Base-by-base conservation (phyloP, 2,888 invertebrate genomes). In the Ornithoptera priamus region DNA sequence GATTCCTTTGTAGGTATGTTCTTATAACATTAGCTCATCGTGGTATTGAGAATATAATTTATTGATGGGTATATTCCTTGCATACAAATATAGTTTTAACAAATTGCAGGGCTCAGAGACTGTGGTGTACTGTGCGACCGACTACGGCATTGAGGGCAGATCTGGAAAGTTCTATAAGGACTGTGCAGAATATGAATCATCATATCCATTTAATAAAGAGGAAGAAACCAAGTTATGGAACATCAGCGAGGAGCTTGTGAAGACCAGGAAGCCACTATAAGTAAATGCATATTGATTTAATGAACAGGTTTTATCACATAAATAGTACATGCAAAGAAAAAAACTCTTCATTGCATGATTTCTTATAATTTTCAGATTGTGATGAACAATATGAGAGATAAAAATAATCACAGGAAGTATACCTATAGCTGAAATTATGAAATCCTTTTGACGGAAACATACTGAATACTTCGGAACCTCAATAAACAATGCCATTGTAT, bases 151-250 rank as follows among this genome's bases (percentile, higher is more conserved):
- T 69, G 92, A 93, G 68, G 93, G 94, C 0, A 94, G 95, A 78
- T 94, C 94, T 22, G 97, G 97, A 15, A 92, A 93, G 74, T 94
- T 97, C 79, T 97, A 97, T 85, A 93, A 95, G 62, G 95, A 97
- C 83, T 97, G 97, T 79, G 90, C 89, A 36, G 93, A 93, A 68
- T 95, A 94, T 81, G 88, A 88, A 65, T 94, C 95, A 0, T 94
- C 93, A 72, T 91, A 94, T 64, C 87, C 93, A 30, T 93, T 96
- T 76, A 94, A 95, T 71, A 93, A 94, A 68, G 94, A 94, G 4
- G 88, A 94, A 17, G 95, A 96, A 67, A 84, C 83, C 30, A 93
- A 94, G 74, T 89, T 97, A 22, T 97, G 97, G 97, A 90, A 94
- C 62, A 88, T 94, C 66, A 96, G 96, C 84, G 93, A 94, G 72